Percentiles rank a stretch among this genome's conserved stretches.
Evolutionary conservation across 2,888 invertebrate species (phyloP).

Genomic region (Caenorhabditis virilis): DNA sequence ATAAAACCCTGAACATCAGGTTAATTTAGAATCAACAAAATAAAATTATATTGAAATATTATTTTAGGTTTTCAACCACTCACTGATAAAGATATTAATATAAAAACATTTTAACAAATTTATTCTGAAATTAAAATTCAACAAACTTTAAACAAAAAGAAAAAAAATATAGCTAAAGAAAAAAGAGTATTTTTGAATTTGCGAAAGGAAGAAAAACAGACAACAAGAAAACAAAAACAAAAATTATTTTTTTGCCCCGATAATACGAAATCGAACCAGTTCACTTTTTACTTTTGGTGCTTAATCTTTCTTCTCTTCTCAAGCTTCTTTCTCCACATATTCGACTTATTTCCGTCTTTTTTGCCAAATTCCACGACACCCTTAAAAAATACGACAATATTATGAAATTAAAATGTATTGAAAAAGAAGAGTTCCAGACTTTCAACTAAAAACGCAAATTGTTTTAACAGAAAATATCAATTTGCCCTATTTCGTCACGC

Average conservation of each 20-base stretch:
- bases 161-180: not conserved
- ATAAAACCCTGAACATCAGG: too few species aligned
- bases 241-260: too few species aligned
- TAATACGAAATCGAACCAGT: not conserved
- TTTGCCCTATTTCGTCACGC: too few species aligned
- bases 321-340: constrained; percentile 66
- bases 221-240: too few species aligned
- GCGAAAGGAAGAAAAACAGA: not conserved
- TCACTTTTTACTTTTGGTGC: constrained; percentile 52
- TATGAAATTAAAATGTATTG: not conserved
- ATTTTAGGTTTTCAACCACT: not conserved
- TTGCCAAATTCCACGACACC: constrained; percentile 55
- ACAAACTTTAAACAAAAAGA: too few species aligned
- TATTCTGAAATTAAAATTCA: too few species aligned
- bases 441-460: too few species aligned
- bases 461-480: too few species aligned
- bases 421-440: not conserved
- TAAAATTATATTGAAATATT: not conserved
- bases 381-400: constrained; percentile 9
- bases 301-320: constrained; percentile 63
- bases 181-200: constrained; percentile 1
- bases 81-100: not conserved
- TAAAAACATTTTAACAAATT: constrained; percentile 7
- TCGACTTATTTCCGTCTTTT: constrained; percentile 45
- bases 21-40: not conserved